Evolutionary conservation across 2,113 vertebrate genomes (phyloP), one percentile per base, ranked within the genome.

Genomic region (Neodon shergylaensis): DNA sequence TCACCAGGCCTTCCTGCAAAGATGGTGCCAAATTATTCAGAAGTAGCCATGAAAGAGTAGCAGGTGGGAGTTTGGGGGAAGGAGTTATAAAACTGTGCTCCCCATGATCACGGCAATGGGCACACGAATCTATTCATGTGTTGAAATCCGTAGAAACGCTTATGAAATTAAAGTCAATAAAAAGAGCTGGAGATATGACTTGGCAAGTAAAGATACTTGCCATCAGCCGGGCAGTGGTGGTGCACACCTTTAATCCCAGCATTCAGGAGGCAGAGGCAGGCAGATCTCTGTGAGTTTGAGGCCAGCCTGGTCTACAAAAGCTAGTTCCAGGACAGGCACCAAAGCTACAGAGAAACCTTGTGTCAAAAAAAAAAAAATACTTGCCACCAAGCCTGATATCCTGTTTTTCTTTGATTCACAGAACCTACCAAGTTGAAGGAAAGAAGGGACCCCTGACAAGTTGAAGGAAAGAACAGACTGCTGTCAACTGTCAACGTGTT

Each of bases 11-110:
- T 58, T 19, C 82, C 52, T 44, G 14, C 24, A 82, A 77, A 87
- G 31, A 72, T 2, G 49, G 1, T 85, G 66, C 68, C 36, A 85
- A 81, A n/a, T 52, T 58, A 79, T 39, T 86, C 63, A 86, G 52
- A 42, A 31, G 17, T 49, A n/a, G n/a, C 13, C 42, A 8, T 42
- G 28, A 28, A 58, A 66, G 22, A 47, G 52, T 33, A 66, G 77
- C 42, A 39, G 0, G 0, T 26, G 14, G 31, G 61, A 72, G 26
- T 39, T 4, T 49, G 11, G 7, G 14, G 12, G 5, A 19, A 14
- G 19, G 12, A 6, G 12, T 54, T 21, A 61, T 26, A 3, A 72
- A 78, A 74, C 47, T 78, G 1, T 54, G 42, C 73, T 72, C 49
- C 13, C 33, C 61, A 14, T 52, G 31, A 47, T 33, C 19, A 0